phyloP scores from a whole-genome alignment of 1,140 invertebrate species.

The Drosophila elegans region DNA sequence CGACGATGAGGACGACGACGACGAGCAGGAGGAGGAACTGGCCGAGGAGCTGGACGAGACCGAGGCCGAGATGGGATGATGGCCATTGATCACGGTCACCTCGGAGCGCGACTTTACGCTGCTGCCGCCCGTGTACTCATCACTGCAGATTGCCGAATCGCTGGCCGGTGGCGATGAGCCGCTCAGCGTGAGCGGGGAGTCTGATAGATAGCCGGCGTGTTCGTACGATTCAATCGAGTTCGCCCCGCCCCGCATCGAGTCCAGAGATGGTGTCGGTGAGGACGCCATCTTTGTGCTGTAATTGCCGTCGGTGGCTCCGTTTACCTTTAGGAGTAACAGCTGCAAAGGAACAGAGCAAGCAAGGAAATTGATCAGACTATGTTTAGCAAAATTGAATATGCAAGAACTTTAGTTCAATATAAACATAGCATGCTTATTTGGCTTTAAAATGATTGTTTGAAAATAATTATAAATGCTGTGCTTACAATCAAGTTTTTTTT shows the following conservation, averaged over 20 bases:
- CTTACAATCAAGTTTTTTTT: too few species aligned
- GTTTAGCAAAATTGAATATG: background rate
- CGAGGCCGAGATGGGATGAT: conserved; percentile 80
- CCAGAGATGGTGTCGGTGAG: conserved; percentile 94
- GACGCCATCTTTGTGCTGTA: conserved; percentile 81
- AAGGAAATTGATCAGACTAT: background rate
- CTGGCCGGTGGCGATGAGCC: conserved; percentile 92
- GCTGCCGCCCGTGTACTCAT: conserved; percentile 85
- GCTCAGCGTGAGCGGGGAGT: conserved; percentile 92
- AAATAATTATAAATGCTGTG: too few species aligned
- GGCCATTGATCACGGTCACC: conserved; percentile 72
- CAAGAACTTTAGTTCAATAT: background rate
- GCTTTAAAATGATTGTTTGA: too few species aligned
- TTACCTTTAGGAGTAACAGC: conserved; percentile 57
- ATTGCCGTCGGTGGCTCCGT: conserved; percentile 50
- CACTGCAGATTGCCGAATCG: conserved; percentile 90
- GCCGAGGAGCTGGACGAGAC: conserved; percentile 76
- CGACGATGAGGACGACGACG: conserved; percentile 56
- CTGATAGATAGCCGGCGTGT: conserved; percentile 86
- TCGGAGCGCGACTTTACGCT: conserved; percentile 63
- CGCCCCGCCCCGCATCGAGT: conserved; percentile 94
- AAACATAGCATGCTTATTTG: too few species aligned
- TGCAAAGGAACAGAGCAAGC: conserved; percentile 16
- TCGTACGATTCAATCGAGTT: conserved; percentile 94
- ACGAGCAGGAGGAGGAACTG: conserved; percentile 77